A percentile compares a stretch with the other conserved stretches of the same genome.
Conservation (phyloP, 2,797 vertebrate genomes). For the Gila robusta region DNA sequence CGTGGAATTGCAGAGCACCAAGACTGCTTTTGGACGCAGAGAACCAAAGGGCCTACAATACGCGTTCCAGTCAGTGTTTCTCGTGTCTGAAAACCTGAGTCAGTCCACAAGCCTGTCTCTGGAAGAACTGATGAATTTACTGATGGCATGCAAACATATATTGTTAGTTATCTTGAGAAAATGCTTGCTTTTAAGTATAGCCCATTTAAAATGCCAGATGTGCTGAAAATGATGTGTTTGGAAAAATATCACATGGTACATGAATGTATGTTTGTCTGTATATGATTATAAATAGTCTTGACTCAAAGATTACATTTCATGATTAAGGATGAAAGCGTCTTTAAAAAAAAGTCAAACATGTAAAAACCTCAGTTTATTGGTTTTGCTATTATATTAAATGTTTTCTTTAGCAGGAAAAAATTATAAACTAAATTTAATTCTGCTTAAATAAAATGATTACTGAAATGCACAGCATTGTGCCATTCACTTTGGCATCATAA, state of each 20-base stretch:
- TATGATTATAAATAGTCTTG: background rate
- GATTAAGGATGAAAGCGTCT: background rate
- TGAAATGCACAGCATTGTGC: background rate
- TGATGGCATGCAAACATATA: background rate
- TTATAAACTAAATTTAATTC: background rate
- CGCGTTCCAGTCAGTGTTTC: slow-evolving; percentile 26
- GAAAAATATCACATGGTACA: background rate
- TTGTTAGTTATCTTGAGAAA: background rate
- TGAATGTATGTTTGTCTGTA: background rate
- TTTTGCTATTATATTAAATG: background rate
- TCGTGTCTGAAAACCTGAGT: slow-evolving; percentile 1
- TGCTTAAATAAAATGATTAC: background rate
- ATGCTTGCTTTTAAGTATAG: background rate
- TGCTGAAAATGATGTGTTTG: background rate
- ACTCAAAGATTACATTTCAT: background rate
- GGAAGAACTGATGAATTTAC: slow-evolving; percentile 11
- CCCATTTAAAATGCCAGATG: background rate
- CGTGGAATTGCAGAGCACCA: slow-evolving; percentile 72
- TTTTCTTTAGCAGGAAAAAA: background rate
- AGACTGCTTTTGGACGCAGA: slow-evolving; percentile 46
- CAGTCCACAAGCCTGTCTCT: background rate
- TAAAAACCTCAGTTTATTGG: background rate
- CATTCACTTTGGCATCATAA: background rate
- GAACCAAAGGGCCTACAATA: slow-evolving; percentile 47
- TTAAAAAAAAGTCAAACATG: background rate